Evolutionary conservation across 2,113 vertebrate species (phyloP).

Genomic region (Callospermophilus lateralis): DNA sequence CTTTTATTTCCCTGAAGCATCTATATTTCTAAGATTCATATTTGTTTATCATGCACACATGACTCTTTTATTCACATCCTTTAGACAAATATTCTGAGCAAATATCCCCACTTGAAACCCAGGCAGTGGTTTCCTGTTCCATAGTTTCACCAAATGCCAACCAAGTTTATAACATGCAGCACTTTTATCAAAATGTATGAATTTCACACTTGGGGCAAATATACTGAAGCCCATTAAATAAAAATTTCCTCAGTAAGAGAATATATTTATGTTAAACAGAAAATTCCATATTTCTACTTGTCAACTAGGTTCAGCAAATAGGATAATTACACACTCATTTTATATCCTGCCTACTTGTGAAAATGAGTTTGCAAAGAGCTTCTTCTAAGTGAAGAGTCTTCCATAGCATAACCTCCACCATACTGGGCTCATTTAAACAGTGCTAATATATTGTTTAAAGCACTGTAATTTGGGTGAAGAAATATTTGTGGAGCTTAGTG

Average conservation of each 20-base stretch:
- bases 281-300: constrained; percentile 51
- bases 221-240: constrained; percentile 33
- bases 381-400: background rate
- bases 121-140: constrained; percentile 46
- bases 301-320: constrained; percentile 25
- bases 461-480: background rate
- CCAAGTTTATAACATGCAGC: constrained; percentile 19
- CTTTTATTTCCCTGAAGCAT: constrained; percentile 41
- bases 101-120: constrained; percentile 66
- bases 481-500: background rate
- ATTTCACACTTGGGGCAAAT: constrained; percentile 65
- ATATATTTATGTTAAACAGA: constrained; percentile 37
- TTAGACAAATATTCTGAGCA: constrained; percentile 64
- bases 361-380: constrained; percentile 27
- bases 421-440: background rate
- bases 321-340: background rate
- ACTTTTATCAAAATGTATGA: constrained; percentile 27
- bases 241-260: constrained; percentile 54
- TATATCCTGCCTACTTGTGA: constrained; percentile 36
- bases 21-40: constrained; percentile 47
- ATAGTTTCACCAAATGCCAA: constrained; percentile 23
- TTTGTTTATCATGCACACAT: constrained; percentile 60
- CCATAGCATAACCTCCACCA: background rate
- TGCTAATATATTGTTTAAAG: background rate
- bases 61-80: constrained; percentile 66